These are phyloP conservation scores for Centropyge bicolor DNA, from an alignment of 2,797 vertebrate genomes.

Conservation along the genomic window DNA sequence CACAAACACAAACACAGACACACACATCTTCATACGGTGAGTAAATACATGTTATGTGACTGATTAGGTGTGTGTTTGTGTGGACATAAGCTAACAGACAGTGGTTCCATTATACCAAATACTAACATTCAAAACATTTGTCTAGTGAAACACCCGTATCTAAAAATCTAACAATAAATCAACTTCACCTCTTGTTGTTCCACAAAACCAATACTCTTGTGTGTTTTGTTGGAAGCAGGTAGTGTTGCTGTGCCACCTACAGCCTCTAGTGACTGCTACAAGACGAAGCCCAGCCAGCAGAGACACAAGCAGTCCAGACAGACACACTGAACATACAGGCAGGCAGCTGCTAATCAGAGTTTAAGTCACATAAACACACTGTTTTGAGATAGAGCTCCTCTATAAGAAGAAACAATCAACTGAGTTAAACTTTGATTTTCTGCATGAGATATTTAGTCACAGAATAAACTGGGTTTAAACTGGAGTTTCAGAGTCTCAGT, in stretches of 20 bases:
- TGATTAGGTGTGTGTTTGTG: background rate
- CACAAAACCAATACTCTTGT: background rate
- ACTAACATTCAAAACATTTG: background rate
- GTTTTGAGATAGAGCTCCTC: slow-evolving; percentile 37
- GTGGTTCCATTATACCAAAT: background rate
- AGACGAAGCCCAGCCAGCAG: slow-evolving; percentile 52
- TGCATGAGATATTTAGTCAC: background rate
- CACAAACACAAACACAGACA: background rate
- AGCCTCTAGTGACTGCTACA: slow-evolving; percentile 64
- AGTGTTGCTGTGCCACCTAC: slow-evolving; percentile 11
- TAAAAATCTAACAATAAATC: background rate
- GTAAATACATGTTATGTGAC: background rate
- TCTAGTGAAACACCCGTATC: background rate
- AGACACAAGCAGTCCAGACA: slow-evolving; percentile 40
- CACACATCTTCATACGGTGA: slow-evolving; percentile 6
- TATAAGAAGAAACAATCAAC: slow-evolving; percentile 5
- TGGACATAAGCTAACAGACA: background rate
- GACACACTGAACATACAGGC: slow-evolving; percentile 34
- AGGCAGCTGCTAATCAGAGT: slow-evolving; percentile 48
- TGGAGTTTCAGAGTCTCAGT: background rate
- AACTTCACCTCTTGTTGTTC: background rate
- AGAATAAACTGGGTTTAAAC: background rate
- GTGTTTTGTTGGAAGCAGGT: slow-evolving; percentile 24
- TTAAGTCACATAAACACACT: slow-evolving; percentile 29
- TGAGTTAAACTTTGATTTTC: background rate